phyloP scores from a whole-genome alignment of 2,797 vertebrate genomes.

The Paratrypauchen microcephalus region DNA sequence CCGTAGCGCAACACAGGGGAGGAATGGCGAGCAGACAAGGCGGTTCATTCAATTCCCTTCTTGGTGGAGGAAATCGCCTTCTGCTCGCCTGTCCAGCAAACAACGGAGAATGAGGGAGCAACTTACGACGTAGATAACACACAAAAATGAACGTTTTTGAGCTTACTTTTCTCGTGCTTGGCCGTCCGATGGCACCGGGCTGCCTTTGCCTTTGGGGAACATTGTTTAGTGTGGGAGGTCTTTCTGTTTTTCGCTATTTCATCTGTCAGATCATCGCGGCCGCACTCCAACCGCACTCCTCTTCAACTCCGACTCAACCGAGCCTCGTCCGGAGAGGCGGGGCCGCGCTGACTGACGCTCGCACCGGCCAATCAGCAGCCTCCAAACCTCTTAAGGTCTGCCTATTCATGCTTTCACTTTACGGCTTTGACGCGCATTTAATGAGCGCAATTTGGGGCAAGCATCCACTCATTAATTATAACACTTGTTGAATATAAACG shows the following conservation, averaged over 20 bases:
- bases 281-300: conserved; percentile 83
- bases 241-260: conserved; percentile 81
- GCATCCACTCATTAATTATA: conserved; percentile 1
- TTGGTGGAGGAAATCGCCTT: conserved; percentile 73
- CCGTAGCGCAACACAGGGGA: conserved; percentile 38
- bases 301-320: conserved; percentile 79
- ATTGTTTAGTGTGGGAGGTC: conserved; percentile 82
- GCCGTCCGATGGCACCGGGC: conserved; percentile 95
- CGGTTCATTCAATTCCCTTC: conserved; percentile 79
- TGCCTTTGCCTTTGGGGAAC: conserved; percentile 98
- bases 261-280: conserved; percentile 93
- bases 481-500: not conserved
- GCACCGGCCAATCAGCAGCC: conserved; percentile 55
- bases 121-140: conserved; percentile 54
- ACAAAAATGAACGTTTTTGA: conserved; percentile 45
- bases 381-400: conserved; percentile 44
- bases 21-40: conserved; percentile 78
- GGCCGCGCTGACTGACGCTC: conserved; percentile 44
- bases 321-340: conserved; percentile 77
- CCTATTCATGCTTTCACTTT: conserved; percentile 34
- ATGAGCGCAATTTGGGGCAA: conserved; percentile 19
- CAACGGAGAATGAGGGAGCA: conserved; percentile 58
- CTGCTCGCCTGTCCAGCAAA: conserved; percentile 65
- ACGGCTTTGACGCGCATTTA: conserved; percentile 37
- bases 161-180: conserved; percentile 98